Evolutionary conservation across 2,113 vertebrate species (phyloP).

Genomic region (Tragelaphus strepsiceros): DNA sequence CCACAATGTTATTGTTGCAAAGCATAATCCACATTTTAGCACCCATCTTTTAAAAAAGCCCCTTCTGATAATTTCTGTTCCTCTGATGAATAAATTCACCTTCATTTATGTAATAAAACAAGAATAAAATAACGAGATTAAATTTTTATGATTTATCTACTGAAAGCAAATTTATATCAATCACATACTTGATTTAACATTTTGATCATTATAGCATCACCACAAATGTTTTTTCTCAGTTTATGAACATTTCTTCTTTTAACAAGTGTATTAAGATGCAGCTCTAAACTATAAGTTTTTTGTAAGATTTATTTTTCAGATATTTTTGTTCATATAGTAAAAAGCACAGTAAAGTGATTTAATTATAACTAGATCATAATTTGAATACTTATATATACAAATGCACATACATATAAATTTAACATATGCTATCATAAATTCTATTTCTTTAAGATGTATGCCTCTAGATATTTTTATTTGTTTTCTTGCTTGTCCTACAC

Average conservation of each 20-base stretch:
- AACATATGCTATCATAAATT: background rate
- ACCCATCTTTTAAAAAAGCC: slow-evolving; percentile 14
- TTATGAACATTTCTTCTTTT: background rate
- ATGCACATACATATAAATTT: background rate
- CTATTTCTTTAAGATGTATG: background rate
- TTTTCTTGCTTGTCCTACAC: background rate
- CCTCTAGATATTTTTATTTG: background rate
- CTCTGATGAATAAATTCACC: background rate
- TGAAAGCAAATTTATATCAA: background rate
- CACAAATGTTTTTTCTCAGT: background rate
- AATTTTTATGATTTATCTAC: background rate
- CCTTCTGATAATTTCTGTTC: slow-evolving; percentile 4
- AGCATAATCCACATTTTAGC: slow-evolving; percentile 20
- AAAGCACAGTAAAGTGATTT: background rate
- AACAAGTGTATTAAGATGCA: background rate
- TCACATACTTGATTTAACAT: slow-evolving; percentile 13
- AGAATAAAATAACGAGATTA: background rate
- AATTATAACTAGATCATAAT: background rate
- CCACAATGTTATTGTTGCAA: background rate
- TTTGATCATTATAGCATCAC: background rate
- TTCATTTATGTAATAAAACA: slow-evolving; percentile 11
- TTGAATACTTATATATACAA: background rate
- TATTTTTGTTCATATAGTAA: background rate
- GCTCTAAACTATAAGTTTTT: background rate
- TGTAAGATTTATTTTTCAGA: background rate